These are phyloP conservation scores for Erebia aethiops DNA, from an alignment of 2,888 invertebrate genomes.

Conservation along the genomic window DNA sequence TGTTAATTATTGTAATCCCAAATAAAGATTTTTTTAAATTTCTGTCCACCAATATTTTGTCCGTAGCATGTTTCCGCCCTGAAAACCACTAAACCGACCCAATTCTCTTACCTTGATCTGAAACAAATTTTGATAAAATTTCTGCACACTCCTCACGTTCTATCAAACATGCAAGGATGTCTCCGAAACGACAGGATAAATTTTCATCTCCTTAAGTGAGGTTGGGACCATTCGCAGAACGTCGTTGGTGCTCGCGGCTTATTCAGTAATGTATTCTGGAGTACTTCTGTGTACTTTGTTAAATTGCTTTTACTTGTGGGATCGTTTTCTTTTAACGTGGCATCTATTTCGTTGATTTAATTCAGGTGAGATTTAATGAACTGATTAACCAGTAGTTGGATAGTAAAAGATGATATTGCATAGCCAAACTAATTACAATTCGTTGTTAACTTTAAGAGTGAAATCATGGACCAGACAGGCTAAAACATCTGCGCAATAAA, in stretches of 20 bases:
- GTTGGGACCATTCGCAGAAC: background rate
- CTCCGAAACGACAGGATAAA: slow-evolving; percentile 6
- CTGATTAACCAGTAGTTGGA: too few species aligned
- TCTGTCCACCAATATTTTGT: too few species aligned
- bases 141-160: slow-evolving; percentile 15
- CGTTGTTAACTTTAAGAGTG: too few species aligned
- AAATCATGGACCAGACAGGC: too few species aligned
- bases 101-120: background rate
- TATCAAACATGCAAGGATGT: slow-evolving; percentile 15
- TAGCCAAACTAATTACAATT: too few species aligned
- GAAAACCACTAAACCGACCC: background rate
- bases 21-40: too few species aligned
- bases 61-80: background rate
- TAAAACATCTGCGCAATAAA: too few species aligned
- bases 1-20: too few species aligned
- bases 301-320: slow-evolving; percentile 1
- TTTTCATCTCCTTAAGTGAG: slow-evolving; percentile 18
- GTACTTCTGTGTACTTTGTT: slow-evolving; percentile 2
- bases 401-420: too few species aligned
- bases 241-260: background rate
- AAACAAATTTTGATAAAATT: slow-evolving; percentile 14
- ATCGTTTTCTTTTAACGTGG: too few species aligned
- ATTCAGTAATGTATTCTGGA: background rate
- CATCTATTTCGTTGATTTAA: background rate
- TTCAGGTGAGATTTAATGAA: background rate